These are phyloP conservation scores for Hippolais icterina DNA, from an alignment of 2,113 vertebrate species.

Conservation along the genomic window DNA sequence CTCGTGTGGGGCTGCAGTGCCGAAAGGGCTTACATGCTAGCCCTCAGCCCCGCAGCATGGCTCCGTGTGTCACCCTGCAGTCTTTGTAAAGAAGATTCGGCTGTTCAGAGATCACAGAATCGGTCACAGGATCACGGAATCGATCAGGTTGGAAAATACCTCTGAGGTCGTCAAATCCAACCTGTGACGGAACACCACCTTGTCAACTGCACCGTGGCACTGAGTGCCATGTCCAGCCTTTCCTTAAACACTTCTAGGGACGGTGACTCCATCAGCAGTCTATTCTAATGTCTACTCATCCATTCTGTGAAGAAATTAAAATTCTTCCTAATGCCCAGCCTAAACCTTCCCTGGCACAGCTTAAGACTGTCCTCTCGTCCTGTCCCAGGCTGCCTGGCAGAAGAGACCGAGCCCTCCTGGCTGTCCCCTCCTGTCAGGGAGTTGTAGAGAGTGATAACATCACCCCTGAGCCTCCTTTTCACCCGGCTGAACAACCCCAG, in stretches of 20 bases:
- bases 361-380: accelerated
- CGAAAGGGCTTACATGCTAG: accelerated
- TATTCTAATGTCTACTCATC: not conserved
- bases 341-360: not conserved
- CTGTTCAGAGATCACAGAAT: not conserved
- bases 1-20: accelerated
- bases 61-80: accelerated
- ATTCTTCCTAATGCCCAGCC: too few species aligned
- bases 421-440: not conserved
- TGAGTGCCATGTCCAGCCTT: not conserved
- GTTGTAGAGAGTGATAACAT: accelerated
- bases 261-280: not conserved
- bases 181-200: not conserved
- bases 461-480: not conserved
- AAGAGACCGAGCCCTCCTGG: not conserved
- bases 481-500: not conserved
- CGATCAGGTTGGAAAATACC: not conserved
- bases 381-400: too few species aligned
- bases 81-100: not conserved
- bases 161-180: not conserved
- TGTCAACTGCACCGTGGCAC: not conserved
- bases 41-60: too few species aligned
- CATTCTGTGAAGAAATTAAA: not conserved
- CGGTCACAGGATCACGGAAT: accelerated
- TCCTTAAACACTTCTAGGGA: not conserved